Base-by-base conservation (phyloP, 2,888 invertebrate genomes). In the Dryomyza anilis region DNA sequence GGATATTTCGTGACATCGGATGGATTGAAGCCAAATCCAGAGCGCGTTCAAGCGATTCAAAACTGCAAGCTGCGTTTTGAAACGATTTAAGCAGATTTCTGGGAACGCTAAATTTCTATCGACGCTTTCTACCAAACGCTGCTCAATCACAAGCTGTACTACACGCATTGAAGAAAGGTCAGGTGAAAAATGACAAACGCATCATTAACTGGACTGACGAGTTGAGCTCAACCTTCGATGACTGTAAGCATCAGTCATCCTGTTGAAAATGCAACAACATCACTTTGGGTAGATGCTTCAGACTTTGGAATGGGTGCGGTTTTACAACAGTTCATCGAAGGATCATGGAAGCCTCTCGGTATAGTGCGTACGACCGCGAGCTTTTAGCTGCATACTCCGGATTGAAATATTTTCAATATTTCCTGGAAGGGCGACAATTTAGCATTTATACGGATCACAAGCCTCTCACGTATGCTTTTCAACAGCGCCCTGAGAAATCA, bases 91-190 rank as follows among this genome's bases (percentile, higher is more conserved):
- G 23, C 14, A 16, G 43, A 14, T 57, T 57, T 57, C 25, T 57
- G 25, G 56, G 56, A 21, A 57, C 39, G 56, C 2, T 57, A 8
- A 57, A 57, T 14, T 57, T 57, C 39, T 57, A 39, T 23, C 25
- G 43, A 4, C 39, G 56, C 4, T 57, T 57, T 39, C 29, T 57
- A 10, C 56, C 56, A n/a, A 57, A 57, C 39, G 56, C 39, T 25
- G 56, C 56, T 2, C 19, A 14, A 14, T n/a, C 16, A 33, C 55
- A 33, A 19, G 16, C 12, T 16, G 7, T 55, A 19, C 33, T 33
- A 30, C 21, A 10, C 8, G 6, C n/a, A 16, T 23, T 30, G 8
- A 55, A 27, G n/a, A 21, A 52, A 52, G 52, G 52, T 25, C 25
- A 52, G 25, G 27, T 27, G 27, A 52, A 52, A 16, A 27, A 52